Conservation (phyloP, 37 sponge, comb jelly and placozoan genomes). For the Sycon ciliatum region DNA sequence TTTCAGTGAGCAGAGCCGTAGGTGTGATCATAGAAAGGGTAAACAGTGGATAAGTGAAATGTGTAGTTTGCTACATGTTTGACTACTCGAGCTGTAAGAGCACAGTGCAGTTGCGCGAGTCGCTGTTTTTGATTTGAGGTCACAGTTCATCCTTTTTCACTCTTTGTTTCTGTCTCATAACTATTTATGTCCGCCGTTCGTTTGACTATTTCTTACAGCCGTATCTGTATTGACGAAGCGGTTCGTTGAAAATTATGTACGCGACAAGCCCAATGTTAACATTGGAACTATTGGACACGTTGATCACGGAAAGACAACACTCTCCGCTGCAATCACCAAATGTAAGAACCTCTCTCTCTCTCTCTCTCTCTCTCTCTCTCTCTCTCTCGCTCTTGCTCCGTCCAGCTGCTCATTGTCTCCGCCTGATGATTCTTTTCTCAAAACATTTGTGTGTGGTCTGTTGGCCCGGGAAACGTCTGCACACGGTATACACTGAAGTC, state of each 20-base stretch:
- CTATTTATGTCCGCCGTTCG: neutral
- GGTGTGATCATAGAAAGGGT: no score
- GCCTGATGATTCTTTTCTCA: neutral
- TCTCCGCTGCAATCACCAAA: conserved; percentile 62
- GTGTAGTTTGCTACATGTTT: no score
- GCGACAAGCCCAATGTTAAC: conserved; percentile 53
- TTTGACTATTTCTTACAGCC: neutral
- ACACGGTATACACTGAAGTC: no score
- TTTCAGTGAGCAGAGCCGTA: no score
- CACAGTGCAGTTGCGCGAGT: neutral
- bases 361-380: neutral
- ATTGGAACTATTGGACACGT: conserved; percentile 71
- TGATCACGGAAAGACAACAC: conserved; percentile 70
- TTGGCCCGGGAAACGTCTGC: no score
- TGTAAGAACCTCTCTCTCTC: conserved; percentile 15
- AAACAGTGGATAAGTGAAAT: no score
- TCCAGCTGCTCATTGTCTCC: neutral
- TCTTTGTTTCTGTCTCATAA: neutral
- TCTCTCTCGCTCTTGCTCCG: neutral
- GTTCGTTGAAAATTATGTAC: neutral
- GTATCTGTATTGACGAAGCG: neutral
- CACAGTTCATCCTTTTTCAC: neutral
- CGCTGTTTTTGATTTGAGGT: neutral
- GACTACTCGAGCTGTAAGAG: no score
- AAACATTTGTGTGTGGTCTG: no score